Evolutionary conservation across 2,797 vertebrate genomes (phyloP).

Genomic region (Mastacembelus armatus): DNA sequence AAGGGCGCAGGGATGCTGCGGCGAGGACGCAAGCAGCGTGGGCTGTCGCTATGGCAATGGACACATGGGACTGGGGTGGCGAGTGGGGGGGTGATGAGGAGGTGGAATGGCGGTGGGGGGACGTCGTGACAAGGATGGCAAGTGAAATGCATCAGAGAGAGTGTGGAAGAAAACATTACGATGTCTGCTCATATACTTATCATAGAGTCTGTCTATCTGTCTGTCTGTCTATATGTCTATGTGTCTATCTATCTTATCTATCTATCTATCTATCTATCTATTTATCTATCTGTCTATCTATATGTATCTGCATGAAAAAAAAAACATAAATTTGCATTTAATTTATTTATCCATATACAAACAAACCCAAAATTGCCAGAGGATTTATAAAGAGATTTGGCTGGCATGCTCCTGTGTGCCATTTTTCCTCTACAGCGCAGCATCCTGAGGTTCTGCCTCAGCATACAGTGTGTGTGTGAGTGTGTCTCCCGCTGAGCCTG

Average conservation of each 20-base stretch:
- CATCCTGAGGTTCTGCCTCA: slow-evolving; percentile 71
- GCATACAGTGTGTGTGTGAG: slow-evolving; percentile 33
- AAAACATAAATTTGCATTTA: slow-evolving; percentile 6
- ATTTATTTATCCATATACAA: slow-evolving; percentile 48
- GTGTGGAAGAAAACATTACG: slow-evolving; percentile 31
- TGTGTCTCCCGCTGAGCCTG: slow-evolving; percentile 53
- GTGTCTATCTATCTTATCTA: slow-evolving; percentile 32
- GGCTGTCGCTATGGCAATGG: slow-evolving; percentile 58
- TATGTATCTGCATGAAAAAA: no score
- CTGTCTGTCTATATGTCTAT: slow-evolving; percentile 11
- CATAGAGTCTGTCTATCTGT: slow-evolving; percentile 9
- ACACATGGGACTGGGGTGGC: slow-evolving; percentile 35
- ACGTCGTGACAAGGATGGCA: slow-evolving; percentile 34
- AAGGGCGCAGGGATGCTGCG: slow-evolving; percentile 67
- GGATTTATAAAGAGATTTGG: slow-evolving; percentile 70
- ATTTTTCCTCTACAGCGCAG: slow-evolving; percentile 66
- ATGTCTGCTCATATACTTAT: slow-evolving; percentile 26
- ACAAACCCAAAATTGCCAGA: slow-evolving; percentile 63
- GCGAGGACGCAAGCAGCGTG: slow-evolving; percentile 53
- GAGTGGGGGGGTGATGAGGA: slow-evolving; percentile 18
- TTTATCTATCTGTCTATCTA: no score
- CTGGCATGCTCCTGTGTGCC: slow-evolving; percentile 52
- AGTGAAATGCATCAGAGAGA: slow-evolving; percentile 29
- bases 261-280: no score
- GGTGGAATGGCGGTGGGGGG: slow-evolving; percentile 7